Percentiles rank a stretch among this genome's conserved stretches.
phyloP scores from a whole-genome alignment of 2,888 invertebrate genomes.

The Eupithecia vulgata region DNA sequence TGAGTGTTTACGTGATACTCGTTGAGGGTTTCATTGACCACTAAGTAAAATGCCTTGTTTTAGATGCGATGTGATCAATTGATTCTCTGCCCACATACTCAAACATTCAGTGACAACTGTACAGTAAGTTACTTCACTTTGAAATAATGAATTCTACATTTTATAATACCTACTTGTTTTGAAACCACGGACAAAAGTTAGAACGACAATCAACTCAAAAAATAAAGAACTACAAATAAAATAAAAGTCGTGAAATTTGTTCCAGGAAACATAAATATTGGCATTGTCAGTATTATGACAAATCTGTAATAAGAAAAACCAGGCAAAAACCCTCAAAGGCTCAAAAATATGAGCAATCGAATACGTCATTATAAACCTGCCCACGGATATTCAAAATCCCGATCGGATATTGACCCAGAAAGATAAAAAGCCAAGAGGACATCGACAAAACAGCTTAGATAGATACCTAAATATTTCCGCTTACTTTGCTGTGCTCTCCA shows the following conservation, averaged over 20 bases:
- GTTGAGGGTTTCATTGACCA: too few relatives aligned
- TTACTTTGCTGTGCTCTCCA: background rate
- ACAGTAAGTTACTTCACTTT: background rate
- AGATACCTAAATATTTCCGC: conserved; percentile 17
- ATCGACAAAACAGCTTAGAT: conserved; percentile 19
- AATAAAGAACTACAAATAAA: background rate
- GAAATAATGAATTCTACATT: too few relatives aligned
- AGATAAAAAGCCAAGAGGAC: conserved; percentile 30
- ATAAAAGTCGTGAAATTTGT: background rate
- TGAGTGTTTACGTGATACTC: too few relatives aligned
- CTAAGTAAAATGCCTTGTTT: too few relatives aligned
- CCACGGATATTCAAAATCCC: conserved; percentile 35
- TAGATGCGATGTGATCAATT: too few relatives aligned
- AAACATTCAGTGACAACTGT: too few relatives aligned
- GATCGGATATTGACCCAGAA: conserved; percentile 33
- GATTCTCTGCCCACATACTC: background rate
- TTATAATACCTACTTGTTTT: background rate
- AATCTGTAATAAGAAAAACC: background rate
- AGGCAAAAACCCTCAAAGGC: background rate
- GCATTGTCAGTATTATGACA: background rate
- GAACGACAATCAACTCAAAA: background rate
- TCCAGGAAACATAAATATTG: background rate
- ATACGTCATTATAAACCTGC: conserved; percentile 20
- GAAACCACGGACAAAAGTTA: background rate
- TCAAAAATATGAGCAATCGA: background rate